Evolutionary conservation across 2,113 vertebrate species (phyloP).

Genomic region (Mastomys natalensis): DNA sequence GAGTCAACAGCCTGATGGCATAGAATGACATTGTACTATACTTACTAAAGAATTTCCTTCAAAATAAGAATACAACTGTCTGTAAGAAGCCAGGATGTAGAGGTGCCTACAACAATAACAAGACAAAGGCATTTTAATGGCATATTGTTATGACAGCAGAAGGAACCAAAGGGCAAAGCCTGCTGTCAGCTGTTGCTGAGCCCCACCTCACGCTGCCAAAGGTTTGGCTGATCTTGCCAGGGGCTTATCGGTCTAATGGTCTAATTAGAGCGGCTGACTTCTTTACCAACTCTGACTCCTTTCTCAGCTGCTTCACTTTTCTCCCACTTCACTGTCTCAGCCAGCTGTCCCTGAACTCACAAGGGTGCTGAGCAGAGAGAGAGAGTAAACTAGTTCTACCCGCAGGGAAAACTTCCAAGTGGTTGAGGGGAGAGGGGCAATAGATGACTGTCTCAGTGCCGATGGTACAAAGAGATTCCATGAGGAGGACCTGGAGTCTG

Average conservation of each 20-base stretch:
- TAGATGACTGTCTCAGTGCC: neutral
- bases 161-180: conserved; percentile 56
- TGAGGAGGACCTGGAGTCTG: neutral
- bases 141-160: conserved; percentile 9
- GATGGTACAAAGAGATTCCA: neutral
- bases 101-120: neutral
- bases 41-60: conserved; percentile 13
- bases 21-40: neutral
- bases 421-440: neutral
- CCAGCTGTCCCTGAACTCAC: conserved; percentile 58
- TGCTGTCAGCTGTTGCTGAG: conserved; percentile 8
- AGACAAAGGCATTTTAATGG: conserved; percentile 61
- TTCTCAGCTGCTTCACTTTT: conserved; percentile 53
- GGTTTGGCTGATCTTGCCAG: conserved; percentile 10
- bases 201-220: conserved; percentile 57
- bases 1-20: neutral
- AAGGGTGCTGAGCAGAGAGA: conserved; percentile 18
- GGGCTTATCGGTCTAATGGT: conserved; percentile 61
- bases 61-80: neutral
- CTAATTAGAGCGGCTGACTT: conserved; percentile 52
- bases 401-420: neutral
- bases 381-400: conserved; percentile 40
- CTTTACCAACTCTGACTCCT: conserved; percentile 62
- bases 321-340: neutral
- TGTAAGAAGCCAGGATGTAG: neutral